These are phyloP conservation scores for Platycheirus albimanus DNA, from an alignment of 2,888 invertebrate species.

Conservation along the genomic window DNA sequence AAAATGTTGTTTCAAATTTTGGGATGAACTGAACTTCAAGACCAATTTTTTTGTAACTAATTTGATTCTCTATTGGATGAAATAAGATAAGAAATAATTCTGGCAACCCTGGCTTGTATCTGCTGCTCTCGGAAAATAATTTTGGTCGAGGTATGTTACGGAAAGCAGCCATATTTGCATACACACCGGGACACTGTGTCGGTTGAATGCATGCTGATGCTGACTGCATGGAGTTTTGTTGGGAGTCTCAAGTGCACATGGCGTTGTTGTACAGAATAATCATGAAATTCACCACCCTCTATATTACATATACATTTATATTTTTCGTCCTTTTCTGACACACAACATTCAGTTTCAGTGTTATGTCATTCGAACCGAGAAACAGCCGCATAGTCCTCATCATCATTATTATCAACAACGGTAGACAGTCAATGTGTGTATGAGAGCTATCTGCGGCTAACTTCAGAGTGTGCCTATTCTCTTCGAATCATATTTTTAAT, in stretches of 20 bases:
- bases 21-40: no score
- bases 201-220: conserved; percentile 35
- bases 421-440: conserved; percentile 15
- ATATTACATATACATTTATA: conserved; percentile 46
- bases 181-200: conserved; percentile 40
- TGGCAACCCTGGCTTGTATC: background rate
- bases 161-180: conserved; percentile 73
- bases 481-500: conserved; percentile 21
- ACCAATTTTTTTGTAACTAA: no score
- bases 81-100: no score
- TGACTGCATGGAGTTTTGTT: conserved; percentile 5
- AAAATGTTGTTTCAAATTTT: no score
- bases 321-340: conserved; percentile 48
- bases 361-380: conserved; percentile 53
- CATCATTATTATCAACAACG: conserved; percentile 32
- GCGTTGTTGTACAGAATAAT: conserved; percentile 56
- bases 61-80: no score
- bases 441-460: conserved; percentile 44
- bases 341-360: conserved; percentile 41
- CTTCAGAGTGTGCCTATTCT: conserved; percentile 45
- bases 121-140: conserved; percentile 39
- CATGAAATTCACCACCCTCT: conserved; percentile 35
- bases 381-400: conserved; percentile 42
- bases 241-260: conserved; percentile 68
- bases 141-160: conserved; percentile 53